Evolutionary conservation across 2,113 vertebrate genomes (phyloP).

Genomic region (Toxotes jaculatrix): DNA sequence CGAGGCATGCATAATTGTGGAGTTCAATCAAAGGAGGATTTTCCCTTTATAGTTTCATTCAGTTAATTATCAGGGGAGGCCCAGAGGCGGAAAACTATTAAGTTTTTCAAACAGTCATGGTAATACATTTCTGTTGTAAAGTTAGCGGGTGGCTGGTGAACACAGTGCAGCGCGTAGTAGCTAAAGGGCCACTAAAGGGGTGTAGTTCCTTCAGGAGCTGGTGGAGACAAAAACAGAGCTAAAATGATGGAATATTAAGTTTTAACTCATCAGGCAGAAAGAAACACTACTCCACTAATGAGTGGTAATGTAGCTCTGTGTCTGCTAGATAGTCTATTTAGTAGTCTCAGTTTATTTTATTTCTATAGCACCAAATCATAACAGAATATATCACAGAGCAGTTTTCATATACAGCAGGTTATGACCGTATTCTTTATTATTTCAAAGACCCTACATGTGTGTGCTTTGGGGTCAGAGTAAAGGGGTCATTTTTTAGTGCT

Average conservation of each 20-base stretch:
- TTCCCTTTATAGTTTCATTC: slow-evolving; percentile 52
- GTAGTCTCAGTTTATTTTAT: too few relatives aligned
- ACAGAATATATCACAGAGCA: too few relatives aligned
- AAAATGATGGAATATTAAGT: neutral
- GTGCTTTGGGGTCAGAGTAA: neutral
- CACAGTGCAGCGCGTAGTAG: neutral
- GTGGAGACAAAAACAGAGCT: neutral
- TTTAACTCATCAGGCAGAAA: neutral
- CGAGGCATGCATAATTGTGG: slow-evolving; percentile 41
- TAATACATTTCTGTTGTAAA: slow-evolving; percentile 13
- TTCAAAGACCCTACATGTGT: too few relatives aligned
- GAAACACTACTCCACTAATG: neutral
- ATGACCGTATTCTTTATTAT: too few relatives aligned
- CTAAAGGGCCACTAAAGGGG: neutral
- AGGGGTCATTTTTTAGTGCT: neutral
- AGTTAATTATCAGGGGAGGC: slow-evolving; percentile 43
- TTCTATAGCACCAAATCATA: too few relatives aligned
- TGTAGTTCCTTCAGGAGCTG: neutral
- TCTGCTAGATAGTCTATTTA: neutral
- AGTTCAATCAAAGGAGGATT: slow-evolving; percentile 48
- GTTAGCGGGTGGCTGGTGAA: neutral
- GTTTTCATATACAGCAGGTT: too few relatives aligned
- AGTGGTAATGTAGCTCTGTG: neutral
- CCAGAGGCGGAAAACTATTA: slow-evolving; percentile 46
- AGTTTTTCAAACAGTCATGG: slow-evolving; percentile 27